These are phyloP conservation scores for Oryctolagus cuniculus DNA, from an alignment of 2,113 vertebrate species.

Conservation along the genomic window mOryCun1.1 NC_091432.1:106053001-106053500, in stretches of 20 bases:
- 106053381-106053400: slow-evolving; percentile 44
- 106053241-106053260: slow-evolving; percentile 95
- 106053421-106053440: slow-evolving; percentile 86
- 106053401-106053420: slow-evolving; percentile 85
- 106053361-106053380: neutral
- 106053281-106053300: slow-evolving; percentile 94
- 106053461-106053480: slow-evolving; percentile 78
- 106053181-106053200: slow-evolving; percentile 99
- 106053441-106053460: slow-evolving; percentile 87
- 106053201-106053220: slow-evolving; percentile 99
- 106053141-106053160: slow-evolving; percentile 99
- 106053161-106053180: slow-evolving; percentile 99
- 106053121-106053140: slow-evolving; percentile 99
- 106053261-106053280: slow-evolving; percentile 91
- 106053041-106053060: slow-evolving; percentile 8
- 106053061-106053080: slow-evolving; percentile 81
- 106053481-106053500: slow-evolving; percentile 81
- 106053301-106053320: slow-evolving; percentile 94
- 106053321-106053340: slow-evolving; percentile 83
- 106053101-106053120: slow-evolving; percentile 97
- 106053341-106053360: neutral
- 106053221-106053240: slow-evolving; percentile 97
- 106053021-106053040: neutral
- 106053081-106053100: slow-evolving; percentile 92
- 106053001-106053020: neutral